Conservation (phyloP, 2,888 invertebrate species). For the Chrysolina haemoptera region DNA sequence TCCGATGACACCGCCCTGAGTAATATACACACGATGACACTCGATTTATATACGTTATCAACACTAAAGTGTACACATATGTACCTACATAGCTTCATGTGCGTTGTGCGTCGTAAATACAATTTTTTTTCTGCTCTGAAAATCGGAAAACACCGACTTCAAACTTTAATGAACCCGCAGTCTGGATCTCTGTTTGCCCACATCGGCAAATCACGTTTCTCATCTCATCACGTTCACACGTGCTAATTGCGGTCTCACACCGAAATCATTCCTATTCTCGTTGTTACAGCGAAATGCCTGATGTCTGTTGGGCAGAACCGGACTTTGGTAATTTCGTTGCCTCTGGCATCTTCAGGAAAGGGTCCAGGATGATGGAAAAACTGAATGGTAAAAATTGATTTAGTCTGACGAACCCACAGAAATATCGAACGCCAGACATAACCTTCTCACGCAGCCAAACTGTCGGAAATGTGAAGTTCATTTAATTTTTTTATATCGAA, state of each 20-base stretch:
- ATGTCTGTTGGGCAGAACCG: conserved; percentile 1
- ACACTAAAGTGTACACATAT: neutral
- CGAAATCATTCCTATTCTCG: conserved; percentile 21
- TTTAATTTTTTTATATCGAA: too few relatives aligned
- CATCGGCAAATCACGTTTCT: conserved; percentile 52
- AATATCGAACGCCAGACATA: too few relatives aligned
- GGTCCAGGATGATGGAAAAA: too few relatives aligned
- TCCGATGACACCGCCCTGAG: too few relatives aligned
- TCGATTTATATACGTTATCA: too few relatives aligned
- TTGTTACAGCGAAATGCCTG: neutral
- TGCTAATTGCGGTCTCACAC: conserved; percentile 50
- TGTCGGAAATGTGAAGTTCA: too few relatives aligned
- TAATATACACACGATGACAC: too few relatives aligned
- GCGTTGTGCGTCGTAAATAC: neutral
- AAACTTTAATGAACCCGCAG: conserved; percentile 13
- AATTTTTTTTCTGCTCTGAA: neutral
- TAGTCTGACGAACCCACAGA: too few relatives aligned
- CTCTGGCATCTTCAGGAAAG: too few relatives aligned
- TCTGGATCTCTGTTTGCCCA: conserved; percentile 49
- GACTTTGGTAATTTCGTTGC: neutral
- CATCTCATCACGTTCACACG: conserved; percentile 56
- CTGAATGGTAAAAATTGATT: too few relatives aligned
- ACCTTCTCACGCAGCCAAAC: too few relatives aligned
- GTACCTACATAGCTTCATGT: neutral
- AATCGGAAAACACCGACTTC: conserved; percentile 14